phyloP scores from a whole-genome alignment of 2,113 vertebrate species.

The Danionella cerebrum region DNA sequence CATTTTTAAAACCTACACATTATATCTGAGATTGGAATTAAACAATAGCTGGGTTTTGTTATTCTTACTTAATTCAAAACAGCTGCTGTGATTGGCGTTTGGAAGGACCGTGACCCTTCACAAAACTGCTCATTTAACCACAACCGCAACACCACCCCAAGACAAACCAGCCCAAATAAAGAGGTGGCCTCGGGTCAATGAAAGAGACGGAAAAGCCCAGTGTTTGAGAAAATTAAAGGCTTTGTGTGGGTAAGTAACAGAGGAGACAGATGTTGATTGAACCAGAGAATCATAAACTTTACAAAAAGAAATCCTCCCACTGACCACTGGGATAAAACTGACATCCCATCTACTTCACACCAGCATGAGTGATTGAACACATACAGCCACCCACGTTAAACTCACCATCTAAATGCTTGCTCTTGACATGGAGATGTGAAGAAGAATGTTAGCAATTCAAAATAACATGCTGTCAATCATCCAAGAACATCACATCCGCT shows the following conservation, averaged over 20 bases:
- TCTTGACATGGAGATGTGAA: not conserved
- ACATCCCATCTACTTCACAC: not conserved
- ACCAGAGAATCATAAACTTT: conserved; percentile 37
- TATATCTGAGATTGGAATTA: no score
- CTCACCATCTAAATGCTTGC: not conserved
- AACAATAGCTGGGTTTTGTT: no score
- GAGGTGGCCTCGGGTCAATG: no score
- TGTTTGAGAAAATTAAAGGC: conserved; percentile 67
- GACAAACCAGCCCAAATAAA: not conserved
- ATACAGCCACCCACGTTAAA: not conserved
- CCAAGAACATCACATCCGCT: not conserved
- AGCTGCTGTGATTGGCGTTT: no score
- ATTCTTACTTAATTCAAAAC: no score
- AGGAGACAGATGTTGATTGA: conserved; percentile 50
- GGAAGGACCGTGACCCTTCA: not conserved
- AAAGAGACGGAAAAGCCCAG: conserved; percentile 32
- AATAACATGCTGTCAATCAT: not conserved
- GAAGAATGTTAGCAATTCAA: not conserved
- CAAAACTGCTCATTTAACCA: conserved; percentile 18
- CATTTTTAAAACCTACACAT: no score
- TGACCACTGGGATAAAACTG: no score
- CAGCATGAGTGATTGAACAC: not conserved
- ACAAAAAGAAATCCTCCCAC: no score
- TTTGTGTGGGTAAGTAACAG: conserved; percentile 53
- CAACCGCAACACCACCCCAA: conserved; percentile 7